phyloP scores from a whole-genome alignment of 2,888 invertebrate species.

The Pycnomerus fuliginosus region DNA sequence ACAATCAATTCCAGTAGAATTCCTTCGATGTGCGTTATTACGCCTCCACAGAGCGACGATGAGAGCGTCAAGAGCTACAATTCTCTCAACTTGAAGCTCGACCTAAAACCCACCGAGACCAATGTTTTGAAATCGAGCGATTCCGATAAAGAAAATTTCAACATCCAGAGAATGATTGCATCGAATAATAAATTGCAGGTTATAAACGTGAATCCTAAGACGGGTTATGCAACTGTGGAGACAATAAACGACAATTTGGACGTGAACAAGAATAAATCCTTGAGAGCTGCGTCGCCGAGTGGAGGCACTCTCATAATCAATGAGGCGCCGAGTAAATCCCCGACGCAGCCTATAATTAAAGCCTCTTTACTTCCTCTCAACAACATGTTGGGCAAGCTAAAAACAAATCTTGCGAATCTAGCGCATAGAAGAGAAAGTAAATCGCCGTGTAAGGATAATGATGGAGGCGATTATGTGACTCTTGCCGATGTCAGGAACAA shows the following conservation, averaged over 20 bases:
- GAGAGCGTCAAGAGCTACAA: constrained; percentile 61
- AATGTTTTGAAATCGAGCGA: constrained; percentile 27
- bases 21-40: constrained; percentile 90
- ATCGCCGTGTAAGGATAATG: constrained; percentile 51
- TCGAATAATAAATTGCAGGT: constrained; percentile 40
- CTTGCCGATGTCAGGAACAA: constrained; percentile 81
- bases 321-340: constrained; percentile 22
- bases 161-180: constrained; percentile 27
- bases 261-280: constrained; percentile 27
- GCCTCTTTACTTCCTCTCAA: constrained; percentile 64
- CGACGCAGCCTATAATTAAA: constrained; percentile 48
- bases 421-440: constrained; percentile 53
- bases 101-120: constrained; percentile 14
- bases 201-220: constrained; percentile 47
- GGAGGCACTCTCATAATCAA: constrained; percentile 46
- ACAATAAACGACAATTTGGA: constrained; percentile 29
- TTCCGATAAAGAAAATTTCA: constrained; percentile 28
- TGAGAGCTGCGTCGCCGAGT: constrained; percentile 48
- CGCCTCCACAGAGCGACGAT: constrained; percentile 84
- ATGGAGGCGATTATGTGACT: constrained; percentile 77
- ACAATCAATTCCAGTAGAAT: constrained; percentile 84
- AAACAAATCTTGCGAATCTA: constrained; percentile 49
- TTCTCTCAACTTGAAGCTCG: constrained; percentile 20
- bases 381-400: constrained; percentile 71
- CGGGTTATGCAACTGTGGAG: constrained; percentile 50